phyloP scores from a whole-genome alignment of 2,888 invertebrate species.

The Euzetes globulus region DNA sequence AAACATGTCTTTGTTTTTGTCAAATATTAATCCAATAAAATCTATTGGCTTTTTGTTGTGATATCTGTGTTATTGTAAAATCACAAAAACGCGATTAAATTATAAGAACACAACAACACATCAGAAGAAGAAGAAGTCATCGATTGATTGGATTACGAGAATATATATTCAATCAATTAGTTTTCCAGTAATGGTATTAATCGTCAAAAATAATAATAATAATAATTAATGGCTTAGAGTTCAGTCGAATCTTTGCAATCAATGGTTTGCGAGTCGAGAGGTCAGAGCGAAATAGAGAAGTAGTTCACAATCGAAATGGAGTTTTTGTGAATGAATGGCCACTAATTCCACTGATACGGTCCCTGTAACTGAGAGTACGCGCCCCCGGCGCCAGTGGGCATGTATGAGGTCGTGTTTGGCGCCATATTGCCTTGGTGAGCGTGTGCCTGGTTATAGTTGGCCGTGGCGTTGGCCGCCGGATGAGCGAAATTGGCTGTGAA shows the following conservation, averaged over 20 bases:
- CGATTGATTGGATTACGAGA: no score
- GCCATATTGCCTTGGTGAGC: conserved; percentile 33
- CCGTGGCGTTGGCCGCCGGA: conserved; percentile 37
- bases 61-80: no score
- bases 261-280: background rate
- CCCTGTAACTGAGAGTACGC: conserved; percentile 41
- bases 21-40: no score
- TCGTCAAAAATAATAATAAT: background rate
- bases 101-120: no score
- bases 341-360: conserved; percentile 41
- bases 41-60: no score
- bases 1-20: no score
- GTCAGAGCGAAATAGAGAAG: background rate
- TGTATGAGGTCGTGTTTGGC: conserved; percentile 39
- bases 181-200: no score
- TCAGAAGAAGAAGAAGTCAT: no score
- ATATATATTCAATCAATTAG: no score
- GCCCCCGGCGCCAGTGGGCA: conserved; percentile 40
- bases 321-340: background rate
- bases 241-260: conserved; percentile 8
- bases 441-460: conserved; percentile 41
- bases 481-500: conserved; percentile 40
- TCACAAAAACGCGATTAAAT: no score
- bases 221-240: conserved; percentile 3
- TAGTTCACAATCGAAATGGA: background rate